phyloP scores from a whole-genome alignment of 2,797 vertebrate genomes.

The Falco rusticolus region DNA sequence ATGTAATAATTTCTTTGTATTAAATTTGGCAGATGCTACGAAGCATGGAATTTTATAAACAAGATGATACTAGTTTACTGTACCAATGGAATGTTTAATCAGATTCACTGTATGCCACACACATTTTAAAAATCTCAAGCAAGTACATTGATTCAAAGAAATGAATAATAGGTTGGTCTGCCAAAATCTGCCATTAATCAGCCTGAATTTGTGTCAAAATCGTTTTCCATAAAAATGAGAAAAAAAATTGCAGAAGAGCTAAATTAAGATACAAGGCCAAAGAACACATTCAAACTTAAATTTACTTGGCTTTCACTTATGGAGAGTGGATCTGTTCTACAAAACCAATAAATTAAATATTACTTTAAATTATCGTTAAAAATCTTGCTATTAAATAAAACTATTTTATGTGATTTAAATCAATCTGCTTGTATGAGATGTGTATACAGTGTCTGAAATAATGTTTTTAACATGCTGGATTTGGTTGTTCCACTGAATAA shows the following conservation, averaged over 20 bases:
- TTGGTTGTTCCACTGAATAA: neutral
- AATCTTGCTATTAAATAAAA: neutral
- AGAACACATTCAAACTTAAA: conserved; percentile 16
- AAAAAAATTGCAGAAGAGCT: neutral
- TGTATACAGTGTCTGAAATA: neutral
- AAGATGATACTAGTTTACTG: conserved; percentile 8
- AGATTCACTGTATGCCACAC: neutral
- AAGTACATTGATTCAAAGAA: conserved; percentile 20
- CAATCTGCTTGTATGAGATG: neutral
- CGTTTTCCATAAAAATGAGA: neutral
- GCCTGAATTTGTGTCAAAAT: conserved; percentile 14
- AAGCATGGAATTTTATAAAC: conserved; percentile 33
- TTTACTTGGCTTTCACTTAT: neutral
- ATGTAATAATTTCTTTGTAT: conserved; percentile 14
- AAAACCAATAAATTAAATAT: neutral
- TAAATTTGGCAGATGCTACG: conserved; percentile 31
- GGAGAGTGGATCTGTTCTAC: neutral
- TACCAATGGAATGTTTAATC: conserved; percentile 18
- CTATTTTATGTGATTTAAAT: neutral
- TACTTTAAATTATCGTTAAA: neutral
- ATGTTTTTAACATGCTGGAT: neutral
- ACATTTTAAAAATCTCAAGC: conserved; percentile 3
- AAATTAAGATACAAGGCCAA: conserved; percentile 1
- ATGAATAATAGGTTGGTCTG: neutral
- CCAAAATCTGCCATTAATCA: conserved; percentile 2